phyloP scores from a whole-genome alignment of 1,140 invertebrate species.

The Danaus plexippus region DNA sequence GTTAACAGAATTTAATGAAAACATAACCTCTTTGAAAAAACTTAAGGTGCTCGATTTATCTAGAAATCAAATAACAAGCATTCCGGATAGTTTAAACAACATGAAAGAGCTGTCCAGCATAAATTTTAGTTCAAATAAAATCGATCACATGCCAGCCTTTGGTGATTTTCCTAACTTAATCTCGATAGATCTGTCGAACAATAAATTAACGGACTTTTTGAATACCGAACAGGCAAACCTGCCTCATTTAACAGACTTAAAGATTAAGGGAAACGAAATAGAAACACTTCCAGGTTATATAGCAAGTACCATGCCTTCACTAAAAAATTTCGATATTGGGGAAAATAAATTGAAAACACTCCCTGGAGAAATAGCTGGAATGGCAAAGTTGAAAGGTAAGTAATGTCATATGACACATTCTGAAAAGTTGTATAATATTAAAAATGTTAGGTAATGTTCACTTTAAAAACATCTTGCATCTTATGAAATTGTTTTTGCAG shows the following conservation, averaged over 20 bases:
- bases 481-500: too few species aligned
- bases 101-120: constrained; percentile 78
- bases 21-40: constrained; percentile 76
- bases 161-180: constrained; percentile 72
- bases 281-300: constrained; percentile 75
- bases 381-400: constrained; percentile 79
- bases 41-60: constrained; percentile 81
- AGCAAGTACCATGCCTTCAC: constrained; percentile 65
- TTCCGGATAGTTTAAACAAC: constrained; percentile 75
- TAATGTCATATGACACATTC: not conserved
- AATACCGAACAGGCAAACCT: constrained; percentile 75
- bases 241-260: constrained; percentile 77
- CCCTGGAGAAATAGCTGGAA: constrained; percentile 77
- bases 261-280: constrained; percentile 79
- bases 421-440: too few species aligned
- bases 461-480: too few species aligned
- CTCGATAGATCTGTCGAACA: constrained; percentile 78
- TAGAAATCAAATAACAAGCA: constrained; percentile 72
- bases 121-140: constrained; percentile 79
- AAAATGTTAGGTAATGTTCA: too few species aligned
- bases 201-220: constrained; percentile 77
- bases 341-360: constrained; percentile 77
- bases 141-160: constrained; percentile 75
- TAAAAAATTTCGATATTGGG: constrained; percentile 81
- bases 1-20: constrained; percentile 70